These are phyloP conservation scores for Nasua narica DNA, from an alignment of 2,797 vertebrate species.

Conservation along the genomic window DNA sequence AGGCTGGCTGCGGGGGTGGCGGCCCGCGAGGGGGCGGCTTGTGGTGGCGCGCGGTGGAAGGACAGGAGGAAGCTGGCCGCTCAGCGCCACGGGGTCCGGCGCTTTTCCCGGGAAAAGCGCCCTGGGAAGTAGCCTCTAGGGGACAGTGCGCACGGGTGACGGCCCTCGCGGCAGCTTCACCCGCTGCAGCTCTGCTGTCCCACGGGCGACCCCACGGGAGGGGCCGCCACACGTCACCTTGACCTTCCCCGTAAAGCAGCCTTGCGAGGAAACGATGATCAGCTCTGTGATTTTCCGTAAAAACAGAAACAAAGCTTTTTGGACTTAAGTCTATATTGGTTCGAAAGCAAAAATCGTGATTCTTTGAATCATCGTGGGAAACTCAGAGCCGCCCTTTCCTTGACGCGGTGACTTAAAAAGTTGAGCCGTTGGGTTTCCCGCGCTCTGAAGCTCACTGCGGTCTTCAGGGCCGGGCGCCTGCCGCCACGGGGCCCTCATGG, in stretches of 20 bases:
- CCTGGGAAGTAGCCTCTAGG: background rate
- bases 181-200: background rate
- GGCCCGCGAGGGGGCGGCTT: no score
- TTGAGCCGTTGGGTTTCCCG: background rate
- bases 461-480: background rate
- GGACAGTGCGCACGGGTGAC: fast-evolving
- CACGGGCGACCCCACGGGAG: fast-evolving
- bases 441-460: background rate
- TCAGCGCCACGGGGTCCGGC: background rate
- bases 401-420: background rate
- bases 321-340: background rate
- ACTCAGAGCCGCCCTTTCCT: background rate
- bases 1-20: no score
- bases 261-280: background rate
- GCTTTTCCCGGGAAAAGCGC: background rate
- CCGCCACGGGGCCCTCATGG: fast-evolving
- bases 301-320: background rate
- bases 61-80: background rate
- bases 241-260: background rate
- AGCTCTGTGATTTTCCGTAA: background rate
- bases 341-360: background rate
- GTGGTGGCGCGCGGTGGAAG: no score
- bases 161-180: background rate
- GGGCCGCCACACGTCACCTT: background rate
- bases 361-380: background rate